Evolutionary conservation across 2,113 vertebrate species (phyloP), one percentile per base, ranked within the genome.

Genomic region (Phainopepla nitens): DNA sequence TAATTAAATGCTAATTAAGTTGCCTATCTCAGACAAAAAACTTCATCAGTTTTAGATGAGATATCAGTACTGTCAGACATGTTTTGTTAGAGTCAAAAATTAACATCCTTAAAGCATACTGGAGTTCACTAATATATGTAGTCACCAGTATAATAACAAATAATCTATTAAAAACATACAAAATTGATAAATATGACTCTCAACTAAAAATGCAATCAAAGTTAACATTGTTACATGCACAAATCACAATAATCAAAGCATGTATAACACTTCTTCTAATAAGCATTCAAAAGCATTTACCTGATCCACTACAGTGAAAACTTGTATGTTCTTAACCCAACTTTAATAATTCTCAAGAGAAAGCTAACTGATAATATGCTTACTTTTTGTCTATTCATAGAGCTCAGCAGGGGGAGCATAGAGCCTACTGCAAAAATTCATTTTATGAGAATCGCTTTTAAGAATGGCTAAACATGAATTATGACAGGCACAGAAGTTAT

Each of bases 341-440:
- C 41, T 72, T 53, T 12, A 89, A 24, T 15, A 86, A 36, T 29
- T 65, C 71, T 58, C 54, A 80, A 42, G 33, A 50, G 70, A 69
- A 95, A 76, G 45, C n/a, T 36, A 73, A 53, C 31, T 29, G 69
- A 33, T 24, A 29, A 16, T 15, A 41, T 3, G 14, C 20, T 85
- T 33, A 11, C n/a, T 72, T 72, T 69, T 47, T 78, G 20, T 57
- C 39, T 90, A n/a, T 33, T 78, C 72, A 76, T 7, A 80, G 39
- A 88, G 90, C 71, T 95, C 87, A 90, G 91, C 27, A 96, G 93
- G 62, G 93, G 89, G 89, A 96, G 91, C 73, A 93, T 16, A 91
- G 62, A 91, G 66, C 21, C 82, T 73, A 80, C 54, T 65, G 50
- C 29, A 91, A 87, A 87, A 91, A 71, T 12, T 82, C 20, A 13